These are phyloP conservation scores for Ligdia adustata DNA, from an alignment of 2,888 invertebrate genomes.

Conservation along the genomic window DNA sequence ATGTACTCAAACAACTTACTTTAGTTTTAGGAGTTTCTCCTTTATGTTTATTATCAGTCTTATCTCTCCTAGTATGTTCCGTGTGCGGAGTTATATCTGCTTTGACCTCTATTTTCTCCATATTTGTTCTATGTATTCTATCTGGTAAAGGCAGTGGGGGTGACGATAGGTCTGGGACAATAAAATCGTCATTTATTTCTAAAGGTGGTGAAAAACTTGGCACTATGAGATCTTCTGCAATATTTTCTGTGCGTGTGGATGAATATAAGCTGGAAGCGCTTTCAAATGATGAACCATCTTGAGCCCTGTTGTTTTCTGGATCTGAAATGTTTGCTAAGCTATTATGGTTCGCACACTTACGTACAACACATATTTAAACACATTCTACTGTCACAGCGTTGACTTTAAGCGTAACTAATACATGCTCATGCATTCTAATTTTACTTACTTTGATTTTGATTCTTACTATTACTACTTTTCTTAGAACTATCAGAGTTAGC, in stretches of 20 bases:
- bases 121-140: constrained; percentile 58
- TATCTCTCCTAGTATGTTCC: constrained; percentile 72
- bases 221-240: constrained; percentile 86
- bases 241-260: constrained; percentile 88
- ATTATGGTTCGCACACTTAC: constrained; percentile 6
- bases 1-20: constrained; percentile 37
- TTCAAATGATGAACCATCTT: constrained; percentile 94
- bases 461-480: constrained; percentile 80
- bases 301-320: constrained; percentile 83
- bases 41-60: constrained; percentile 76
- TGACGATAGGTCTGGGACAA: constrained; percentile 72
- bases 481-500: constrained; percentile 91
- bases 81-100: constrained; percentile 63
- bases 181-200: constrained; percentile 77
- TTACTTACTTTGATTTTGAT: constrained; percentile 72
- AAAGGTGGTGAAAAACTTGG: constrained; percentile 85
- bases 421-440: too few species aligned
- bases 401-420: too few species aligned
- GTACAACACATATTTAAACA: not conserved
- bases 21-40: constrained; percentile 59
- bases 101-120: constrained; percentile 74
- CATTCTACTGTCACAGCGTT: too few species aligned
- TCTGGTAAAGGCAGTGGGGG: constrained; percentile 76
- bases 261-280: constrained; percentile 93
- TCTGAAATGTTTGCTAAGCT: constrained; percentile 58